Base-by-base conservation (phyloP, 1,140 invertebrate genomes). In the Acromyrmex charruanus region DNA sequence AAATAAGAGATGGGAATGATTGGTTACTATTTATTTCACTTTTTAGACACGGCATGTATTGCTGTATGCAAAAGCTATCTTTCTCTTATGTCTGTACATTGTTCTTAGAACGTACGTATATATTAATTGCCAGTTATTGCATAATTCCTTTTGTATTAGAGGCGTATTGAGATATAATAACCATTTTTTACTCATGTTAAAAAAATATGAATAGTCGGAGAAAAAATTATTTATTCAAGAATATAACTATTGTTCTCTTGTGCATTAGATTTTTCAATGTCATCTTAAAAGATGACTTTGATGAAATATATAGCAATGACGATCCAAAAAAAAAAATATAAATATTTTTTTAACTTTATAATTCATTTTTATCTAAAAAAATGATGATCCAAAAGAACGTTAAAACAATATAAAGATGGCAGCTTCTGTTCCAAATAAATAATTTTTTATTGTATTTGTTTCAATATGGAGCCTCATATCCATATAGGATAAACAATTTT, bases 61-160 rank as follows among this genome's bases (percentile, higher is more conserved):
- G 68, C 14, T 49, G 5, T 71, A 14, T 28, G 16, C 4, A 51
- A 71, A 9, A 71, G 21, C 21, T 6, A 51, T 53, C 12, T 68
- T 16, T 68, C 18, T 80, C 25, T 80, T 21, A 66, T 63, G 3
- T 55, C 18, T 55, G 10, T 74, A 74, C 18, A 74, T 58, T 74
- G 6, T 74, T 75, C 18, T 58, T 21, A 77, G 9, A 44, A 44
- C 5, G 59, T 59, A 21, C 5, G 16, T 59, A 28, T 59, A 28
- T 21, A 12, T 7, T 18, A 77, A 14, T 3, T 35, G 10, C 51
- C 6, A 10, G 9, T 59, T 39, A 14, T 18, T 75, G 12, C 31
- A 58, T 55, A 51, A 69, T 25, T 49, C 1, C 6, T 28, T 71
- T 71, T 63, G 16, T 31, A 14, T 28, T 16, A 28, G 25, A 7